phyloP scores from a whole-genome alignment of 1,140 invertebrate species.

The Drosophila subobscura region DNA sequence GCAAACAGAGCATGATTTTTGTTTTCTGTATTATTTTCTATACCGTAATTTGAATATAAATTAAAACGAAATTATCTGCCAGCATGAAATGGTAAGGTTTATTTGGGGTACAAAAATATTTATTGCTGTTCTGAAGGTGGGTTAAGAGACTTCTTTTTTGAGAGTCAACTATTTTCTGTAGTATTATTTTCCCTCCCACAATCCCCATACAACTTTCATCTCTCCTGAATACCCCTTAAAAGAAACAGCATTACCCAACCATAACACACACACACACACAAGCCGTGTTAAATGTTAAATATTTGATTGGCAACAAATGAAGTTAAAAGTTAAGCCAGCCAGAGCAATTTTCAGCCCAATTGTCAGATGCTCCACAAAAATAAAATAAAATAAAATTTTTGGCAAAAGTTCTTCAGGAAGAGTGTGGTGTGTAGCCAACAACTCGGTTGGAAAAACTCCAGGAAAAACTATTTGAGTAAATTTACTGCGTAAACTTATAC shows the following conservation, averaged over 20 bases:
- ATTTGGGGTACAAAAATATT: background rate
- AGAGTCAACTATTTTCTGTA: no score
- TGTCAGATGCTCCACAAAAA: conserved; percentile 25
- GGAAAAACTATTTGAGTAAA: conserved; percentile 38
- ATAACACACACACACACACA: background rate
- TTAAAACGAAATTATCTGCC: conserved; percentile 23
- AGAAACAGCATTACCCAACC: conserved; percentile 11
- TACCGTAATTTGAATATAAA: background rate
- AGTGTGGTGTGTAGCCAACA: conserved; percentile 3
- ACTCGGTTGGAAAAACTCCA: conserved; percentile 27
- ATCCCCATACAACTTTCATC: background rate
- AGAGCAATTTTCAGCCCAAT: conserved; percentile 20
- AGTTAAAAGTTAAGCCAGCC: conserved; percentile 10
- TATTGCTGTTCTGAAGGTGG: no score
- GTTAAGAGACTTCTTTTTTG: no score
- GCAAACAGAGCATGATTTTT: conserved; percentile 51
- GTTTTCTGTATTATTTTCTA: conserved; percentile 2
- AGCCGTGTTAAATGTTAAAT: conserved; percentile 46
- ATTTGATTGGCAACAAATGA: conserved; percentile 38
- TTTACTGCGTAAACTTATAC: conserved; percentile 43
- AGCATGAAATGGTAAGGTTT: conserved; percentile 4
- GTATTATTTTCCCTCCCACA: background rate
- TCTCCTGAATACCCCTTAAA: background rate
- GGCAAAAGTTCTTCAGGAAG: background rate
- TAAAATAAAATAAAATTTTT: conserved; percentile 31